Evolutionary conservation across 2,888 invertebrate species (phyloP), one percentile per base, ranked within the genome.

Genomic region (Dusona sp.): DNA sequence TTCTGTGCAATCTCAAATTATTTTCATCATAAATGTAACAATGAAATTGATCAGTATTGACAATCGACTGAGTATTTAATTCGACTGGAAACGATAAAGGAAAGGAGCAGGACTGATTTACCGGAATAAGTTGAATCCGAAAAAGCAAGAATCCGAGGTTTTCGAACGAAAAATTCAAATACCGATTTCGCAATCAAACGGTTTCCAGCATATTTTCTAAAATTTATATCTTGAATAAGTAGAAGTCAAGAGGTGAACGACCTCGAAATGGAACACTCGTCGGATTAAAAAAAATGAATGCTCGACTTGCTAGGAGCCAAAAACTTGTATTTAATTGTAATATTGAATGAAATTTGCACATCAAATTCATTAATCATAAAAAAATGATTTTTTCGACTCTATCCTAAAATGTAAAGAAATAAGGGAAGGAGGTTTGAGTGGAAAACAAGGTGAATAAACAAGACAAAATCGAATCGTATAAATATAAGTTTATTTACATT

Each of bases 401-500:
- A 16, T 61, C 13, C 22, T 1, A 3, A 42, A 36, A 38, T 13
- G n/a, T 13, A 4, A 42, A 22, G 22, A 19, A 29, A 33, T n/a
- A n/a, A 8, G 72, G 77, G 25, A 67, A 61, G 36, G 8, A 36
- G 8, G 19, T 1, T 45, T 42, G 11, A 6, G 22, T 38, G n/a
- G 67, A 48, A 16, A 51, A 51, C 22, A 57, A 9, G 13, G 25
- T 45, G 6, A 68, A 51, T 61, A 72, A 77, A 65, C 11, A 25
- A 74, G 67, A 65, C 82, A 68, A 54, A 68, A 87, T 87, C 85
- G 79, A 89, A 87, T 93, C 91, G 91, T 94, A 94, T 93, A 94
- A 94, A 93, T 94, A 93, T 94, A 94, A 92, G 94, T 94, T 94
- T 94, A 94, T 94, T 94, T 94, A 94, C 94, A 94, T 93, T 93